A percentile compares a stretch with the other conserved stretches of the same genome.
These are phyloP conservation scores for Magallana angulata DNA, from an alignment of 1,140 invertebrate species.

Conservation along the genomic window DNA sequence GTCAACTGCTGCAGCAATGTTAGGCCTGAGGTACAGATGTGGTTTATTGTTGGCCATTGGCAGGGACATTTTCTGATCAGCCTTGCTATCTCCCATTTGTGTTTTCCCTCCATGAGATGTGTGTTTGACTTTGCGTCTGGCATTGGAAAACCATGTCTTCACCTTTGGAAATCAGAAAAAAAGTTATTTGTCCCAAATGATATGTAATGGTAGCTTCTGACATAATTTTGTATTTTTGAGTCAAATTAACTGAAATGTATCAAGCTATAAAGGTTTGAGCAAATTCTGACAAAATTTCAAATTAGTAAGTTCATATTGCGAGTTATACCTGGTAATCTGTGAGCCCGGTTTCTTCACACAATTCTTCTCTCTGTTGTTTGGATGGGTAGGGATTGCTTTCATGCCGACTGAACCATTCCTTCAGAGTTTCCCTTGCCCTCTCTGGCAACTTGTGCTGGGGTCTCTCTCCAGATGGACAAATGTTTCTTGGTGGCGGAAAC, in stretches of 20 bases:
- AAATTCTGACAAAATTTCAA: background rate
- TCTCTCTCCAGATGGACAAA: conserved; percentile 55
- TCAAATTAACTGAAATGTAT: too few relatives aligned
- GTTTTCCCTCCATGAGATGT: background rate
- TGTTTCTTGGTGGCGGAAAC: conserved; percentile 56
- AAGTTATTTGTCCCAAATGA: too few relatives aligned
- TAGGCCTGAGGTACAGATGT: background rate
- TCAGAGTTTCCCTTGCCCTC: conserved; percentile 60
- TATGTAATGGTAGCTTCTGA: too few relatives aligned
- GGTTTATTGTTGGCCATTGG: background rate
- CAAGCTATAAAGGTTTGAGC: too few relatives aligned
- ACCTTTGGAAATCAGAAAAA: conserved; percentile 57
- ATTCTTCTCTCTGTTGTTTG: conserved; percentile 56
- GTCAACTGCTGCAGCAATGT: background rate
- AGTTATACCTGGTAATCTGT: conserved; percentile 47
- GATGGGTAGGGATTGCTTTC: conserved; percentile 70
- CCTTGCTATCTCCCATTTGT: background rate
- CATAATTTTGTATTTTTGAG: too few relatives aligned
- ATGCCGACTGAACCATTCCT: conserved; percentile 67
- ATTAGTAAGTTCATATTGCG: background rate
- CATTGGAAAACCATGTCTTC: conserved; percentile 74
- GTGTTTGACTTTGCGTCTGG: conserved; percentile 56
- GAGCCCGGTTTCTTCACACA: conserved; percentile 63
- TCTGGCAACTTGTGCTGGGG: conserved; percentile 36
- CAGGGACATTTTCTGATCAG: background rate